Evolutionary conservation across 2,888 invertebrate species (phyloP), one percentile per base, ranked within the genome.

Genomic region (Harpagoxenus sublaevis): DNA sequence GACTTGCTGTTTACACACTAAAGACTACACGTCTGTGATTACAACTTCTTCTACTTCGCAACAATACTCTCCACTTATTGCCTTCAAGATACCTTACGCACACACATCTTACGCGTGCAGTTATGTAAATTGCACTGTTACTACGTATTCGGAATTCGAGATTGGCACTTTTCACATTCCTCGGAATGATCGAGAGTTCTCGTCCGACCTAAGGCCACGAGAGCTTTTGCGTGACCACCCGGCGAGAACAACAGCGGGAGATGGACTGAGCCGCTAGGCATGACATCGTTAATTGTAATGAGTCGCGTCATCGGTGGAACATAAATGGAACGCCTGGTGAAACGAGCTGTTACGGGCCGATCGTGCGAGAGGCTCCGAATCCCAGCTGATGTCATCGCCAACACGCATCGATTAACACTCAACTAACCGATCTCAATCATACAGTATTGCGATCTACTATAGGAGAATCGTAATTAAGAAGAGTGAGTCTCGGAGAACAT

Each of bases 261-360:
- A 82, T 83, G 75, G 62, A 89, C 89, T 87, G 87, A 88, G 65
- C 77, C 84, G 79, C 86, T 77, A 83, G 79, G 83, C 88, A 71
- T 84, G 86, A 85, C 85, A 79, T 86, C 86, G 90, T 90, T 78
- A 90, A 90, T 90, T 91, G 88, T 87, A 90, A 90, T 88, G 82
- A 87, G 77, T 84, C 88, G 87, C 89, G 90, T 91, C 87, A 91
- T 88, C 89, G 86, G 83, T 48, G 70, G 75, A 86, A 87, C 84
- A 88, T 86, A 91, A 90, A 90, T 87, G 88, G 89, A 85, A 88
- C 89, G 89, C 39, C 57, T 68, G 83, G 63, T 85, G 87, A 84
- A 74, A 85, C 85, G 85, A 86, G 84, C 84, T 77, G 82, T 74
- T 88, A 88, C 87, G 78, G 83, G 57, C 51, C 71, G 85, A 87